A percentile compares a stretch with the other conserved stretches of the same genome.
Evolutionary conservation across 2,888 invertebrate genomes (phyloP).

Genomic region (Lepetodrilus schrolli): DNA sequence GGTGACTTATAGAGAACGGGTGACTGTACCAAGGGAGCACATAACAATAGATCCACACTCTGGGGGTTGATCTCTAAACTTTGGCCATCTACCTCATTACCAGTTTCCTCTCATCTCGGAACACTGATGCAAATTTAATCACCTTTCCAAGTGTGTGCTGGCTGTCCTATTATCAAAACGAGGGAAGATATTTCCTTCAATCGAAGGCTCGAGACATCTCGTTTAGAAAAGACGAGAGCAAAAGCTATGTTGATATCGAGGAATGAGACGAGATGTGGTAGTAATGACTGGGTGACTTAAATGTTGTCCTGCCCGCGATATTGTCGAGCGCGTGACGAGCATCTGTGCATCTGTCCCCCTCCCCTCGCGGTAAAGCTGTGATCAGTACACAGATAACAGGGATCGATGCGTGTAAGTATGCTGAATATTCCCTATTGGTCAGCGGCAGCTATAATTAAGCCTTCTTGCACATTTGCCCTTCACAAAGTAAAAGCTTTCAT

Average conservation of each 20-base stretch:
- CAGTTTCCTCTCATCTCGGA: neutral
- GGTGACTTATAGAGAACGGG: too few relatives aligned
- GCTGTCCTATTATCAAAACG: neutral
- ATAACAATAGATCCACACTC: neutral
- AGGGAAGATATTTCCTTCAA: too few relatives aligned
- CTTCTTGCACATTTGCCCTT: constrained; percentile 23
- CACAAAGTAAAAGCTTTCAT: constrained; percentile 23
- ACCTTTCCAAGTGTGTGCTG: neutral
- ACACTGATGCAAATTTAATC: neutral
- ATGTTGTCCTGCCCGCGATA: neutral
- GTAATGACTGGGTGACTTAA: neutral
- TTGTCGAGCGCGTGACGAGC: neutral
- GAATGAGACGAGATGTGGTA: too few relatives aligned
- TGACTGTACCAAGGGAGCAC: neutral
- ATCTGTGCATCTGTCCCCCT: neutral
- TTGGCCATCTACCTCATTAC: neutral
- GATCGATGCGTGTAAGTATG: constrained; percentile 1
- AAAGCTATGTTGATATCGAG: too few relatives aligned
- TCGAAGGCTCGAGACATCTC: too few relatives aligned
- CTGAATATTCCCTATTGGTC: neutral
- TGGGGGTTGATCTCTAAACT: neutral
- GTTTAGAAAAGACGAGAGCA: too few relatives aligned
- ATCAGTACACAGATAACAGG: neutral
- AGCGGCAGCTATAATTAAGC: neutral
- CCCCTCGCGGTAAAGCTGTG: neutral